Base-by-base conservation (phyloP, 1,140 invertebrate species). In the Rhizoglyphus robini region DNA sequence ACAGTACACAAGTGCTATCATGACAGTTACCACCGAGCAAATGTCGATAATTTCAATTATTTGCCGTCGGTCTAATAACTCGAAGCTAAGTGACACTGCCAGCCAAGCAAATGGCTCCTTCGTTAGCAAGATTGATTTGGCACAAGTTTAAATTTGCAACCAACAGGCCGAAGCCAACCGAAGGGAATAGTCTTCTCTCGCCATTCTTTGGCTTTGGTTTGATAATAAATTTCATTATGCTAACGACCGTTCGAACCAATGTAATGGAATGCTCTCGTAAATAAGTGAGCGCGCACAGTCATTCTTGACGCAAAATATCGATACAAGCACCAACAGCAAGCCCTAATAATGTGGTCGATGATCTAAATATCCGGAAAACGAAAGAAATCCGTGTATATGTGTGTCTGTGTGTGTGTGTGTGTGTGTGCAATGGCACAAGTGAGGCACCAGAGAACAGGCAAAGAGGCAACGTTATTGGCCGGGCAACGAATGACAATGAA, bases 331-430 rank as follows among this genome's bases (percentile, higher is more conserved):
- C 51, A 25, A 54, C 51, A 25, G 20, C 20, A 25, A 54, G 51
- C 20, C 20, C 51, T 54, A 54, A 54, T 54, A 54, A 54, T 54
- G 51, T 54, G 51, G 51, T 54, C 51, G 51, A 54, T 54, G 51
- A 54, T 25, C 51, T 54, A 54, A 8, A 54, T 54, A 54, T 54
- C 51, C 51, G 51, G 51, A 32, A 54, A 54, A 54, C 20, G 41
- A 46, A 46, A 46, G 23, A 46, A 46, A 46, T 15, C 23, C 41
- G n/a, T n/a, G n/a, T n/a, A n/a, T n/a, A n/a, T n/a, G n/a, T n/a
- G n/a, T n/a, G n/a, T n/a, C n/a, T n/a, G n/a, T n/a, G n/a, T n/a
- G n/a, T n/a, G n/a, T n/a, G n/a, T n/a, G n/a, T n/a, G n/a, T n/a
- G n/a, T n/a, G n/a, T n/a, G n/a, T n/a, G n/a, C n/a, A n/a, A n/a